Evolutionary conservation across 1,140 invertebrate species (phyloP), one percentile per base, ranked within the genome.

Genomic region (Belonocnema kinseyi): DNA sequence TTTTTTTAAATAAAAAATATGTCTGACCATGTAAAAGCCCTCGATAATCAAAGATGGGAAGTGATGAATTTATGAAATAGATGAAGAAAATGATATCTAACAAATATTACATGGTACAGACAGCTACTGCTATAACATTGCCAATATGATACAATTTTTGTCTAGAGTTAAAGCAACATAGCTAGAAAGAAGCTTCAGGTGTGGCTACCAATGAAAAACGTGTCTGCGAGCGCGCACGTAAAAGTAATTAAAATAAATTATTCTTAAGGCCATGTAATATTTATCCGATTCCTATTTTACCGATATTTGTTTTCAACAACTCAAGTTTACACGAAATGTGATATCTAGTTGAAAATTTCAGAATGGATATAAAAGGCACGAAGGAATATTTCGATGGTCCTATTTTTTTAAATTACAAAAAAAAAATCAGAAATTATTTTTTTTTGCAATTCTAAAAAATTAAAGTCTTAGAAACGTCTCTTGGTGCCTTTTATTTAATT

Each of bases 101-200:
- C 61, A 66, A 40, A 46, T 66, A 66, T 66, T 40, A 66, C 61
- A 66, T 66, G 79, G 86, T 82, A 89, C 86, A 89, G 83, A 90
- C 85, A 90, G 85, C 88, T 89, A 90, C 85, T 86, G 82, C 88
- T 89, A 89, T 83, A 83, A 87, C 86, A 85, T 75, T 70, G 82
- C 85, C 85, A 82, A 70, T 84, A 86, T 79, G 80, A 79, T 84
- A 82, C 75, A 79, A 53, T 58, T 83, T 84, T 79, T 85, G 82
- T 83, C 83, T 88, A 89, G 56, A 78, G 82, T 88, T 84, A 88
- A 91, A 91, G 90, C 89, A 83, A 89, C 88, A 90, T 83, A 89
- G 85, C 88, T 88, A 88, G 72, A 90, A 89, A 87, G 88, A 89
- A 87, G 88, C 86, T 88, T 61, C 77, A 85, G 82, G 82, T 89